Evolutionary conservation across 2,888 invertebrate species (phyloP).

Genomic region (Caradrina clavipalpis): DNA sequence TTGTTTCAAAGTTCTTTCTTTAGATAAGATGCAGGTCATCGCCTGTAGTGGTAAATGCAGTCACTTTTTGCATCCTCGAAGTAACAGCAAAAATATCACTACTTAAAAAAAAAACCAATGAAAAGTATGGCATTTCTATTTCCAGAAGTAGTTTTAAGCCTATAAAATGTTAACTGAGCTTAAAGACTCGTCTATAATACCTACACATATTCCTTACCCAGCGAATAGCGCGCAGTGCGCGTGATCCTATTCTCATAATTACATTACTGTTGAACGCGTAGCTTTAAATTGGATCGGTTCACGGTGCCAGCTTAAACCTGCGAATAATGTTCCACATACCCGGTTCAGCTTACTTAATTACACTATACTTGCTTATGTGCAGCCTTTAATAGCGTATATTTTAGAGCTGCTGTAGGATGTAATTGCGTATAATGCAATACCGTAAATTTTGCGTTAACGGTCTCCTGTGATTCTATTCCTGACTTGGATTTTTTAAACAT

Average conservation of each 20-base stretch:
- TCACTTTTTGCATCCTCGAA: too few relatives aligned
- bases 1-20: too few relatives aligned
- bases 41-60: too few relatives aligned
- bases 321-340: conserved; percentile 53
- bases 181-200: conserved; percentile 26
- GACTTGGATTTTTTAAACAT: conserved; percentile 26
- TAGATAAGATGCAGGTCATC: too few relatives aligned
- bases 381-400: conserved; percentile 56
- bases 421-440: conserved; percentile 49
- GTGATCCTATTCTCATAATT: conserved; percentile 60
- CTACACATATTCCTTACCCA: conserved; percentile 16
- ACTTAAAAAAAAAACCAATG: too few relatives aligned
- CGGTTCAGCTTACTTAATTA: conserved; percentile 55
- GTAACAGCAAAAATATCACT: too few relatives aligned
- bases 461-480: conserved; percentile 39
- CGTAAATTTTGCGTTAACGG: conserved; percentile 34
- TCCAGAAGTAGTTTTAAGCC: too few relatives aligned
- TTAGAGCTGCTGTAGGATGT: conserved; percentile 38
- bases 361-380: conserved; percentile 46
- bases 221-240: conserved; percentile 44
- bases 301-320: conserved; percentile 51
- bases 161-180: not conserved
- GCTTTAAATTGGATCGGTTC: conserved; percentile 61
- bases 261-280: conserved; percentile 53
- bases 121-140: too few relatives aligned